phyloP scores from a whole-genome alignment of 2,113 vertebrate species.

The Hydrolagus affinis region DNA sequence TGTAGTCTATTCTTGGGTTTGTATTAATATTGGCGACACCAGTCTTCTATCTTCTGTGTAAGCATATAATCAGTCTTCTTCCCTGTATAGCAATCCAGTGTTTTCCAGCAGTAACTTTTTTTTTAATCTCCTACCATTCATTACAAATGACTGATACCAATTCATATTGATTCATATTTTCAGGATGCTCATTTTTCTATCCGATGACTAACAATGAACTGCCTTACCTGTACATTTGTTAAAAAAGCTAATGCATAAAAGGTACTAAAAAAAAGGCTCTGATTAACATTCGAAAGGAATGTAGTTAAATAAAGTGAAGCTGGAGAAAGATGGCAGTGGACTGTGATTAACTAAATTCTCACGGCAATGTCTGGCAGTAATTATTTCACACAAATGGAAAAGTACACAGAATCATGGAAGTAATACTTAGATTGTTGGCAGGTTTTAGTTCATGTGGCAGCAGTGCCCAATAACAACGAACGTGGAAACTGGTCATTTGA shows the following conservation, averaged over 20 bases:
- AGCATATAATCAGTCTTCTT: not conserved
- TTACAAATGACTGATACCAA: slow-evolving; percentile 15
- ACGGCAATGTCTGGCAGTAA: not conserved
- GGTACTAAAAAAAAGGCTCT: not conserved
- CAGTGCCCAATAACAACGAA: too few relatives aligned
- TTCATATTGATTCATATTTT: slow-evolving; percentile 20
- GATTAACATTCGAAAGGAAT: not conserved
- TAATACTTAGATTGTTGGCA: not conserved
- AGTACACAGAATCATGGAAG: not conserved
- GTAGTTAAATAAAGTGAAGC: not conserved
- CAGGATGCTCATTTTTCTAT: not conserved
- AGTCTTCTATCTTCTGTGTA: not conserved
- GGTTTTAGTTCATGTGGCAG: not conserved
- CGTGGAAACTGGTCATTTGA: too few relatives aligned
- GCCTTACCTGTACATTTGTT: not conserved
- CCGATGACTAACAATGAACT: not conserved
- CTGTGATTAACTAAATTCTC: not conserved
- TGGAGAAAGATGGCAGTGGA: not conserved
- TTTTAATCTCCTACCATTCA: slow-evolving; percentile 16
- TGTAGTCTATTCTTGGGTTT: not conserved
- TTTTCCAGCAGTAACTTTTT: not conserved
- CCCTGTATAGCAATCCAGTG: not conserved
- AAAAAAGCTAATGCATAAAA: not conserved
- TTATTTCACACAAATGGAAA: not conserved
- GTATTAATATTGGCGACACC: slow-evolving; percentile 3